A percentile compares a stretch with the other conserved stretches of the same genome.
These are phyloP conservation scores for Sebastes diploproa DNA, from an alignment of 2,797 vertebrate species.

Conservation along the genomic window DNA sequence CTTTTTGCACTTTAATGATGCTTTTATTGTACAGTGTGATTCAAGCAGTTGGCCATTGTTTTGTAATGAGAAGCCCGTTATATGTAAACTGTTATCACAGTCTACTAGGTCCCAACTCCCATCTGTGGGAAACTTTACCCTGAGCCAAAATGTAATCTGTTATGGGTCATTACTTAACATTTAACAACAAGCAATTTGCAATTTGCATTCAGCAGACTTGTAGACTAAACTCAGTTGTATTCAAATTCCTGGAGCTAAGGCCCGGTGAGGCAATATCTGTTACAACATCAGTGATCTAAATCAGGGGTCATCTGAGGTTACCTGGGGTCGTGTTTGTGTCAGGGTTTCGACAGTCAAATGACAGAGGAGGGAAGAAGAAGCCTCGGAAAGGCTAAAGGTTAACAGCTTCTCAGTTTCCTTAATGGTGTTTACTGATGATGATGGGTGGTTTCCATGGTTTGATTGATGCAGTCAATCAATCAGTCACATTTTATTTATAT, in stretches of 20 bases:
- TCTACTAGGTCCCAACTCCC: not conserved
- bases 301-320: constrained; percentile 45
- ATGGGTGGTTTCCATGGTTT: not conserved
- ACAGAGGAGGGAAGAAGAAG: constrained; percentile 35
- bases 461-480: not conserved
- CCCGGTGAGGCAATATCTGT: constrained; percentile 10
- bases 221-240: not conserved
- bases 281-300: constrained; percentile 26
- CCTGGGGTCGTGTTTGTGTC: constrained; percentile 32
- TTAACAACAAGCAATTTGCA: not conserved
- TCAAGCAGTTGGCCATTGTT: not conserved
- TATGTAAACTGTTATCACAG: not conserved
- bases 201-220: not conserved
- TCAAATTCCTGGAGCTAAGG: not conserved
- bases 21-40: not conserved
- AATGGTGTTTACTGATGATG: constrained; percentile 37
- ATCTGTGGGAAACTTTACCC: not conserved
- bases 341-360: constrained; percentile 31
- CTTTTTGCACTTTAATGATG: not conserved
- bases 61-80: not conserved
- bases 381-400: constrained; percentile 47
- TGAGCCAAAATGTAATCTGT: not conserved
- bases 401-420: constrained; percentile 55
- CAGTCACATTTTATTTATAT: no score
- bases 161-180: not conserved